These are phyloP conservation scores for Abscondita cerata DNA, from an alignment of 2,888 invertebrate species.

Conservation along the genomic window DNA sequence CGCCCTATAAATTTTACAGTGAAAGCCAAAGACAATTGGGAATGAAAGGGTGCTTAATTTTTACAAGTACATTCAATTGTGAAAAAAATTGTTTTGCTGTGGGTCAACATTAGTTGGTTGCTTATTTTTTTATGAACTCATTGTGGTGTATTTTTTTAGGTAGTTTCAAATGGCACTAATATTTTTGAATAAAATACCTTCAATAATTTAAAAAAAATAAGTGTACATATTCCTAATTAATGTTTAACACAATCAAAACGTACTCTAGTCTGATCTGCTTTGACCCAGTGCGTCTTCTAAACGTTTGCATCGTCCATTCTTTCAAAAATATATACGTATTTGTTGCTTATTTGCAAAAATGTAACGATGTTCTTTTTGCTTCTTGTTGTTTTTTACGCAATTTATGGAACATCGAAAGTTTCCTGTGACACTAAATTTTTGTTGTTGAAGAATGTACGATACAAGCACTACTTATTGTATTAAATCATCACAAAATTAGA, in stretches of 20 bases:
- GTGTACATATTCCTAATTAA: slow-evolving; percentile 15
- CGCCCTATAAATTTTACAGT: slow-evolving; percentile 35
- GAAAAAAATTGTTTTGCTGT: slow-evolving; percentile 18
- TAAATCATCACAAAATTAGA: slow-evolving; percentile 24
- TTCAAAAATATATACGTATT: not conserved
- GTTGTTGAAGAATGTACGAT: not conserved
- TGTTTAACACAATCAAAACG: slow-evolving; percentile 47
- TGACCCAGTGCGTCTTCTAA: slow-evolving; percentile 26
- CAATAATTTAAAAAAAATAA: slow-evolving; percentile 27
- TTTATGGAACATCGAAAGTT: not conserved
- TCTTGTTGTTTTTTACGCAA: not conserved
- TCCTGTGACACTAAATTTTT: slow-evolving; percentile 3
- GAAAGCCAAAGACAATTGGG: slow-evolving; percentile 49
- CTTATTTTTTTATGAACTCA: slow-evolving; percentile 9
- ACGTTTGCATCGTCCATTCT: not conserved
- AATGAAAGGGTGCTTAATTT: slow-evolving; percentile 43
- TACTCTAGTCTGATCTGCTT: slow-evolving; percentile 50
- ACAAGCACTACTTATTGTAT: not conserved
- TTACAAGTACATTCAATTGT: slow-evolving; percentile 32
- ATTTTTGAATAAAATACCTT: slow-evolving; percentile 31
- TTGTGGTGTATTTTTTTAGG: slow-evolving; percentile 25
- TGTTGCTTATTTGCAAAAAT: not conserved
- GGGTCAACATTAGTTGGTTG: not conserved
- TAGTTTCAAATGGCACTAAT: slow-evolving; percentile 55
- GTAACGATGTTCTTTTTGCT: not conserved